Evolutionary conservation across 2,888 invertebrate genomes (phyloP).

Genomic region (Spisula subtruncata): DNA sequence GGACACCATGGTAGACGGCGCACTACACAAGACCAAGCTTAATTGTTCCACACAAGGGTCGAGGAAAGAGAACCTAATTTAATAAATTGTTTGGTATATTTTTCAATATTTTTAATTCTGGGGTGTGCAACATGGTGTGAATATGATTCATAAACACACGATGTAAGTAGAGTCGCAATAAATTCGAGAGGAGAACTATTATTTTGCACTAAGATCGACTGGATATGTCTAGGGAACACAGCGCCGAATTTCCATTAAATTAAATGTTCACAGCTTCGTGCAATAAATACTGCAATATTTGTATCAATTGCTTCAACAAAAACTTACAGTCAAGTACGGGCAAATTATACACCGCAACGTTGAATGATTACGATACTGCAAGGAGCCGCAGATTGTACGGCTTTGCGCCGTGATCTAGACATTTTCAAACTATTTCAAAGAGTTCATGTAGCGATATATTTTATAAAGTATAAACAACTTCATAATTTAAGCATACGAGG

Average conservation of each 20-base stretch:
- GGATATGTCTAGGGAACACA: background rate
- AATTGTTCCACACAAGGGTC: no score
- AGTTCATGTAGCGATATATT: constrained; percentile 11
- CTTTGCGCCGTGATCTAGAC: background rate
- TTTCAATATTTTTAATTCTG: background rate
- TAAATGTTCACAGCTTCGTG: background rate
- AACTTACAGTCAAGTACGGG: constrained; percentile 14
- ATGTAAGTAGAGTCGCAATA: background rate
- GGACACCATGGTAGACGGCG: no score
- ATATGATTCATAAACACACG: background rate
- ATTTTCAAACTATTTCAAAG: constrained; percentile 18
- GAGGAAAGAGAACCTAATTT: no score
- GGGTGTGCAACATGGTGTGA: background rate
- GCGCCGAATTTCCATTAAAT: background rate
- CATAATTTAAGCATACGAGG: constrained; percentile 35
- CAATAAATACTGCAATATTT: background rate
- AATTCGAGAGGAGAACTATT: background rate
- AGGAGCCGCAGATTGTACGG: background rate
- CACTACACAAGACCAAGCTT: no score
- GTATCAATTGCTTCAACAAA: background rate
- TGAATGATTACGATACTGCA: background rate
- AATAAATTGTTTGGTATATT: no score
- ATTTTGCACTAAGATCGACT: background rate
- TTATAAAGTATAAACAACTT: constrained; percentile 37
- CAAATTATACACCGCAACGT: background rate